These are phyloP conservation scores for Strigamia crassipes DNA, from an alignment of 2,888 invertebrate genomes.

Conservation along the genomic window DNA sequence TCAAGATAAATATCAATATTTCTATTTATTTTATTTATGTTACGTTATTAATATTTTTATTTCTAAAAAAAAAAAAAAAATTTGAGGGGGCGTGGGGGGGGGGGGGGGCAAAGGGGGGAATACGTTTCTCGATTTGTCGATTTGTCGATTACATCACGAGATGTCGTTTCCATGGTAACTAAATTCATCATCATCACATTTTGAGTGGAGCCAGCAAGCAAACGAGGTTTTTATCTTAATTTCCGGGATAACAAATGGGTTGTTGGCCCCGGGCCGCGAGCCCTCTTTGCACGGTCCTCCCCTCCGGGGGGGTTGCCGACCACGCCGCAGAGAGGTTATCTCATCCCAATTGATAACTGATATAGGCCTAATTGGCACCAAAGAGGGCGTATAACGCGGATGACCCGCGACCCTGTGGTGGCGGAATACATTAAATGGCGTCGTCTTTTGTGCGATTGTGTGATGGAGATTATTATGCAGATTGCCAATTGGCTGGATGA, in stretches of 20 bases:
- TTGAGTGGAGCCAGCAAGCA: neutral
- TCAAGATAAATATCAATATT: neutral
- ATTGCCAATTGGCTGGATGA: too few species aligned
- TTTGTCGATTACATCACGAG: neutral
- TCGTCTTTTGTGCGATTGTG: neutral
- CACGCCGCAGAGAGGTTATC: neutral
- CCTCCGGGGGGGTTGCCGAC: neutral
- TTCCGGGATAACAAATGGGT: conserved; percentile 10
- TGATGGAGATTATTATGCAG: too few species aligned
- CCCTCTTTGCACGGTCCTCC: conserved; percentile 2
- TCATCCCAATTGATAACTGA: conserved; percentile 10
- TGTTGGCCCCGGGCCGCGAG: neutral
- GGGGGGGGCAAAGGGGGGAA: too few species aligned
- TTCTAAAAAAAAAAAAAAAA: too few species aligned
- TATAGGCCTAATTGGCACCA: conserved; percentile 2
- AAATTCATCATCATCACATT: conserved; percentile 10
- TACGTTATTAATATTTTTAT: too few species aligned
- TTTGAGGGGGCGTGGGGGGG: too few species aligned
- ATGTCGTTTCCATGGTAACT: neutral
- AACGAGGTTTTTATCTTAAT: conserved; percentile 10
- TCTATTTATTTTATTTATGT: too few species aligned
- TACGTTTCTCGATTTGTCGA: too few species aligned
- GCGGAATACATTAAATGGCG: neutral
- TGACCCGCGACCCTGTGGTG: neutral
- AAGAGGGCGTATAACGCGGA: conserved; percentile 4